These are phyloP conservation scores for Phengaris alcon DNA, from an alignment of 2,888 invertebrate genomes.

Conservation along the genomic window DNA sequence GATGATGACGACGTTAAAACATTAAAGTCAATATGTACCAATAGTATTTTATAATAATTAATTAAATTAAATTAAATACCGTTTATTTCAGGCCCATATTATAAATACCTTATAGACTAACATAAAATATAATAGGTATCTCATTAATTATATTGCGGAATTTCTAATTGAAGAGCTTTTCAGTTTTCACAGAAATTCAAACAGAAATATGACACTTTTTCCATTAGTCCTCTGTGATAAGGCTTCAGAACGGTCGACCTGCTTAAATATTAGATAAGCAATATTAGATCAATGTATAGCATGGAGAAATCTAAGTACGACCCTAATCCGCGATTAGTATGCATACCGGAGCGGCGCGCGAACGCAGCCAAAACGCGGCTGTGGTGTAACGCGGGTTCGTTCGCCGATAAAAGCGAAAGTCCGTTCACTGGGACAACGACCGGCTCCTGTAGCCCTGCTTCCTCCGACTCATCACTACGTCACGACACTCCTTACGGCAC, in stretches of 20 bases:
- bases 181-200: background rate
- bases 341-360: slow-evolving; percentile 57
- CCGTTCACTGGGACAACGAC: slow-evolving; percentile 78
- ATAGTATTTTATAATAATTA: background rate
- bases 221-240: background rate
- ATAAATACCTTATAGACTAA: too few species aligned
- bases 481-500: slow-evolving; percentile 47
- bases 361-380: slow-evolving; percentile 66
- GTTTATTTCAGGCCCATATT: too few species aligned
- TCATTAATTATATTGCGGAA: slow-evolving; percentile 17
- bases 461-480: slow-evolving; percentile 58
- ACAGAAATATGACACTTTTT: background rate
- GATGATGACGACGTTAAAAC: background rate
- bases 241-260: background rate
- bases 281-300: slow-evolving; percentile 31
- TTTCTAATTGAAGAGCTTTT: slow-evolving; percentile 14
- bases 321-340: slow-evolving; percentile 65
- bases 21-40: background rate
- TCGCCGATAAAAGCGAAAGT: slow-evolving; percentile 79
- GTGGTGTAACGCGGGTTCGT: slow-evolving; percentile 77
- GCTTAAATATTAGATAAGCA: too few species aligned
- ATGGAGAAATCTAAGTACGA: slow-evolving; percentile 70
- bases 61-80: too few species aligned
- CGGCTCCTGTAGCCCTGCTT: slow-evolving; percentile 66
- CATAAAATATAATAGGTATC: background rate